Percentiles rank a stretch among this genome's conserved stretches.
phyloP scores from a whole-genome alignment of 2,113 vertebrate species.

The Taxidea taxus region DNA sequence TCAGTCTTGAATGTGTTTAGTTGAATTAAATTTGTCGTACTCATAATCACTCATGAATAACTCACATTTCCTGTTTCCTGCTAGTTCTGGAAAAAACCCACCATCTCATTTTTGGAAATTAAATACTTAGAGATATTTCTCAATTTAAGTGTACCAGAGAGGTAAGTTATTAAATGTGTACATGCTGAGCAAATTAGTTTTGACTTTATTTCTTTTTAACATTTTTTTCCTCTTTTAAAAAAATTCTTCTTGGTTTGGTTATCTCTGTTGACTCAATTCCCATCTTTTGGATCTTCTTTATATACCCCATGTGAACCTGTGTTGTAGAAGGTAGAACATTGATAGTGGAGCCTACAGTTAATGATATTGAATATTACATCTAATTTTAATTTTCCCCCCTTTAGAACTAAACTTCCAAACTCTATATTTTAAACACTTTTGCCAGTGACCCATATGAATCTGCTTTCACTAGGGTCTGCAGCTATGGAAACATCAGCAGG shows the following conservation, averaged over 20 bases:
- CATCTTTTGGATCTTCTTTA: not conserved
- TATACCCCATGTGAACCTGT: not conserved
- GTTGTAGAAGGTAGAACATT: not conserved
- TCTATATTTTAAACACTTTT: not conserved
- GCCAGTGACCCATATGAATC: not conserved
- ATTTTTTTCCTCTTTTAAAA: not conserved
- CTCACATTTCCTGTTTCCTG: not conserved
- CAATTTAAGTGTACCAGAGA: not conserved
- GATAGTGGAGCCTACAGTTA: not conserved
- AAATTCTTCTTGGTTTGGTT: not conserved
- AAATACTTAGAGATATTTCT: not conserved
- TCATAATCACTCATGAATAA: conserved; percentile 1
- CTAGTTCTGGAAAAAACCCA: not conserved
- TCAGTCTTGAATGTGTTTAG: not conserved
- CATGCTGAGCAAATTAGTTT: not conserved
- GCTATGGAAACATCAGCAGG: not conserved
- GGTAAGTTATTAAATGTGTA: not conserved
- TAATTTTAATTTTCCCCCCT: not conserved
- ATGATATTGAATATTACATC: not conserved
- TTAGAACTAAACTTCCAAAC: not conserved
- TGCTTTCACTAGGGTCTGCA: not conserved
- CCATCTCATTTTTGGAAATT: not conserved
- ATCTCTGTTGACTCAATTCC: not conserved
- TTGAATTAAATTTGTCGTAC: not conserved
- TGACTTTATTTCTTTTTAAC: not conserved